Percentiles rank a stretch among this genome's conserved stretches.
Conservation (phyloP, 2,888 invertebrate genomes). For the Pyrrhosoma nymphula region DNA sequence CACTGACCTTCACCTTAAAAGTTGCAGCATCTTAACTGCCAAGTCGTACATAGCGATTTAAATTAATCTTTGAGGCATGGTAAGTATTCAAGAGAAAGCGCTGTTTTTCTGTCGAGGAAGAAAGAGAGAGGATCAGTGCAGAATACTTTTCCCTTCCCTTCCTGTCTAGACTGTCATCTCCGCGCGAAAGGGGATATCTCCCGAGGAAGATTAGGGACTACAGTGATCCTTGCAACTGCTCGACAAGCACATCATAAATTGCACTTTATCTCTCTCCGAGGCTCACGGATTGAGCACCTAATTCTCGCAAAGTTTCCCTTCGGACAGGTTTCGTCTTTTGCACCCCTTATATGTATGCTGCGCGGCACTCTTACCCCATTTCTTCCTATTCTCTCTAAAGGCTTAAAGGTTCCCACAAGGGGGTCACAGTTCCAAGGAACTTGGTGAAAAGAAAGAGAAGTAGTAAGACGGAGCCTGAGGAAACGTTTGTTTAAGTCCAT, state of each 20-base stretch:
- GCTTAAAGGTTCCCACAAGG: background rate
- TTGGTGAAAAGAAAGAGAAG: background rate
- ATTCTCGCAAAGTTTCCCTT: background rate
- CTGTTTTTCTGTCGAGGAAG: background rate
- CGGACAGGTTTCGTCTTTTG: background rate
- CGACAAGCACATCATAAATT: background rate
- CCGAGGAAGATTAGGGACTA: background rate
- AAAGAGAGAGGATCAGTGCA: background rate
- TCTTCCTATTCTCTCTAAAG: background rate
- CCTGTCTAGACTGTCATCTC: background rate
- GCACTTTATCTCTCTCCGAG: background rate
- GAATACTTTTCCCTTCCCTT: background rate
- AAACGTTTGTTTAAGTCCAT: background rate
- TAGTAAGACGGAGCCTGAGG: background rate
- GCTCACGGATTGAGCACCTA: background rate
- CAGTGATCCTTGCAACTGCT: too few relatives aligned
- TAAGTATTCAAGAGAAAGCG: too few relatives aligned
- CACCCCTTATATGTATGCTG: background rate
- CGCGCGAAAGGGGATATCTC: background rate
- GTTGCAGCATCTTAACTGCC: too few relatives aligned
- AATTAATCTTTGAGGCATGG: too few relatives aligned
- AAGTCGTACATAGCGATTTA: too few relatives aligned
- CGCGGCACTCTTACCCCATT: background rate
- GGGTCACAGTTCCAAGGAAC: background rate
- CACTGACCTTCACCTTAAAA: too few relatives aligned